Conservation (phyloP, 1,140 invertebrate species). For the Idris sp. region DNA sequence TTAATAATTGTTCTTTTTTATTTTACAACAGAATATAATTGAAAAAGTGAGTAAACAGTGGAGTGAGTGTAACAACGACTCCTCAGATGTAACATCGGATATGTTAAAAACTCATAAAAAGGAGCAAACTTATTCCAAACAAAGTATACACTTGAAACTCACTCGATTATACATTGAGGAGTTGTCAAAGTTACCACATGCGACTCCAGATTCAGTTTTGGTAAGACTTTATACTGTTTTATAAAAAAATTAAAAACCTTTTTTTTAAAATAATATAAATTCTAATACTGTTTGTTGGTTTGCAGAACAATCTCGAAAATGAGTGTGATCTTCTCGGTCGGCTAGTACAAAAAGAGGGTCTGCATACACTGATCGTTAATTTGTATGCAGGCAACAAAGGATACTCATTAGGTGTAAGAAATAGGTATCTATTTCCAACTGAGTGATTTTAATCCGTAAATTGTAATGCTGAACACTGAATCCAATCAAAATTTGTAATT, state of each 20-base stretch:
- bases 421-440: slow-evolving; percentile 54
- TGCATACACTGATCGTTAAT: slow-evolving; percentile 93
- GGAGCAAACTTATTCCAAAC: slow-evolving; percentile 71
- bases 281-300: too few relatives aligned
- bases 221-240: too few relatives aligned
- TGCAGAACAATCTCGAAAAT: slow-evolving; percentile 83
- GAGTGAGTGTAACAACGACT: slow-evolving; percentile 64
- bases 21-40: slow-evolving; percentile 70
- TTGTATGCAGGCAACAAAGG: slow-evolving; percentile 94
- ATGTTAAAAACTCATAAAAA: slow-evolving; percentile 70
- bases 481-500: slow-evolving; percentile 36
- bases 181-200: slow-evolving; percentile 74
- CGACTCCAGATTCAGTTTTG: slow-evolving; percentile 76
- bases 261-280: slow-evolving; percentile 1
- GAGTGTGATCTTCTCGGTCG: slow-evolving; percentile 90
- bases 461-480: too few relatives aligned
- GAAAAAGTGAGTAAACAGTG: slow-evolving; percentile 70
- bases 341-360: slow-evolving; percentile 88
- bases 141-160: slow-evolving; percentile 75
- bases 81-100: slow-evolving; percentile 62
- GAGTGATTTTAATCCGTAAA: not conserved
- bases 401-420: slow-evolving; percentile 89
- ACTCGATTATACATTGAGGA: slow-evolving; percentile 77
- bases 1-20: slow-evolving; percentile 4
- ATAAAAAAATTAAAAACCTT: slow-evolving; percentile 4